Evolutionary conservation across 1,140 invertebrate genomes (phyloP), one percentile per base, ranked within the genome.

Genomic region (Calephelis nemesis): DNA sequence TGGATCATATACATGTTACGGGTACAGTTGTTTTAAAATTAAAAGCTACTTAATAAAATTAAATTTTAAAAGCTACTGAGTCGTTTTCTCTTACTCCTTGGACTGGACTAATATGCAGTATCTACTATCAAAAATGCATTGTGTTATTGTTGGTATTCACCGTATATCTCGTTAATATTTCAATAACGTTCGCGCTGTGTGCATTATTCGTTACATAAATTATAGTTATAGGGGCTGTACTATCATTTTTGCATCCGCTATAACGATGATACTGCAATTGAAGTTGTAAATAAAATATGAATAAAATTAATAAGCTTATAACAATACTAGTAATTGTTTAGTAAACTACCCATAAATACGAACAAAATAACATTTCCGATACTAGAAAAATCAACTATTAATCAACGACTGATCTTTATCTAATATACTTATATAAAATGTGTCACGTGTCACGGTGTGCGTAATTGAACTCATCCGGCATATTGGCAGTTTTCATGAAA

Each of bases 141-240:
- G 54, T 58, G 54, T 58, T 58, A 58, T 58, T 58, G 54, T 58
- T 58, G 54, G 54, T 58, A 58, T 58, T 58, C 54, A 39, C 54
- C 54, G 54, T 58, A 58, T 58, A 58, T 58, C 54, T 58, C 54
- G 54, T 58, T 58, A 58, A 58, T 58, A 58, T 60, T 60, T 60
- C 54, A 60, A 60, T 60, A 60, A 60, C 54, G 54, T 60, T 40
- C 54, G 19, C 54, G 54, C 30, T 60, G 54, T 54, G 52, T 39
- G 54, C 54, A 60, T 60, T 60, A 60, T 19, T 60, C 54, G 54
- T 60, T 60, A 60, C 30, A 60, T 60, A 60, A 39, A 60, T 60
- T 60, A 60, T 60, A 60, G 30, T 60, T 60, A 60, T 60, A 39
- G 54, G 19, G 19, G 30, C 54, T 58, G 54, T 58, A 58, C 54